A percentile compares a stretch with the other conserved stretches of the same genome.
phyloP scores from a whole-genome alignment of 2,113 vertebrate species.

The Istiophorus platypterus region DNA sequence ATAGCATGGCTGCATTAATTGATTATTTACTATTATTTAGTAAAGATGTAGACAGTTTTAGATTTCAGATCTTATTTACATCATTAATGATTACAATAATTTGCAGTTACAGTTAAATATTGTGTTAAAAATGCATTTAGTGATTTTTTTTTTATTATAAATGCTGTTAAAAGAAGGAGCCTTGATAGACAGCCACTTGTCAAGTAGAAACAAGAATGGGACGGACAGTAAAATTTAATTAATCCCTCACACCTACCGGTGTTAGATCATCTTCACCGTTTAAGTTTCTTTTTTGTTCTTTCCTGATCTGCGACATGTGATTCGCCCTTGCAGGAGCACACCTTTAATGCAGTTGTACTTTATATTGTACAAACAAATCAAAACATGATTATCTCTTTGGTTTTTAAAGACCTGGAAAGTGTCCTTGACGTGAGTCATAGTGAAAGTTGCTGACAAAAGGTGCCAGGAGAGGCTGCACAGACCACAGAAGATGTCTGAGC shows the following conservation, averaged over 20 bases:
- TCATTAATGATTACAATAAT: background rate
- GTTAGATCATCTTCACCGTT: background rate
- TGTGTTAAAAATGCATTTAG: background rate
- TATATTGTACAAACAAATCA: background rate
- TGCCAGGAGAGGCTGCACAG: constrained; percentile 16
- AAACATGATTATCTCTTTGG: background rate
- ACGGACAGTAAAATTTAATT: background rate
- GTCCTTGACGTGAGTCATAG: constrained; percentile 51
- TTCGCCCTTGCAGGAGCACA: background rate
- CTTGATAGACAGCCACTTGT: background rate
- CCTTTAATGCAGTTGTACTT: background rate
- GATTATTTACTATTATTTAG: background rate
- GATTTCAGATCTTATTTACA: background rate
- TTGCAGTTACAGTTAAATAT: background rate
- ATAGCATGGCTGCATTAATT: background rate
- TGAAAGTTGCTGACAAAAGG: constrained; percentile 18
- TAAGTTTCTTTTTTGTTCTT: background rate
- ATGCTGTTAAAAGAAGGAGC: background rate
- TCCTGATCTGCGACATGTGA: background rate
- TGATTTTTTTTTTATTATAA: background rate
- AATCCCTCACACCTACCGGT: background rate
- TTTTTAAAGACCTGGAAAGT: constrained; percentile 15
- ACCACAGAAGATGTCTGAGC: constrained; percentile 46
- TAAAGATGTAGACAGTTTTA: background rate
- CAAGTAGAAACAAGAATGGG: background rate